phyloP scores from a whole-genome alignment of 2,113 vertebrate genomes.

The Geococcyx californianus region DNA sequence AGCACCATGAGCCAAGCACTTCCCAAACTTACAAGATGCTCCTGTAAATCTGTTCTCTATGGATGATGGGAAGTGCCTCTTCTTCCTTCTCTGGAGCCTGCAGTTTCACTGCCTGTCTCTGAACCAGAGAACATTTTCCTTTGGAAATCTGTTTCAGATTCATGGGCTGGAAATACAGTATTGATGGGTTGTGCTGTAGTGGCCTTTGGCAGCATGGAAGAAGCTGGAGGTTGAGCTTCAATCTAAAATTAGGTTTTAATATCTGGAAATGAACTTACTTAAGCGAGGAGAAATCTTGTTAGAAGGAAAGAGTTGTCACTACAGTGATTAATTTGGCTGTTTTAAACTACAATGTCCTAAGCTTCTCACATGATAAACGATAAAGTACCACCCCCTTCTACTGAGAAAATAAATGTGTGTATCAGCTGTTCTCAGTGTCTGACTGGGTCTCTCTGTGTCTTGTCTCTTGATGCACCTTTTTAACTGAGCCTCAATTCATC shows the following conservation, averaged over 20 bases:
- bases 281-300: background rate
- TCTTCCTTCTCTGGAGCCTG: background rate
- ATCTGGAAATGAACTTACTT: background rate
- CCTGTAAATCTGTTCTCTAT: background rate
- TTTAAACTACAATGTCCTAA: background rate
- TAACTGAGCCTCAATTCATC: background rate
- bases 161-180: background rate
- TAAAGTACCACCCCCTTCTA: background rate
- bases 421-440: background rate
- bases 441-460: background rate
- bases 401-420: background rate
- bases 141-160: background rate
- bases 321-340: background rate
- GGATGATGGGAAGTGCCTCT: background rate
- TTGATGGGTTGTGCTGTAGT: background rate
- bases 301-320: background rate
- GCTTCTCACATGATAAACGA: background rate
- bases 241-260: background rate
- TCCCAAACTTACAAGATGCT: background rate
- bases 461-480: background rate
- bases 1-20: background rate
- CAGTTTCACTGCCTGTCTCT: background rate
- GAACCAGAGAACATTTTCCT: background rate
- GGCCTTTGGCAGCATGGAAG: background rate
- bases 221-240: background rate